Evolutionary conservation across 2,797 vertebrate species (phyloP), one percentile per base, ranked within the genome.

Genomic region (Falco cherrug): DNA sequence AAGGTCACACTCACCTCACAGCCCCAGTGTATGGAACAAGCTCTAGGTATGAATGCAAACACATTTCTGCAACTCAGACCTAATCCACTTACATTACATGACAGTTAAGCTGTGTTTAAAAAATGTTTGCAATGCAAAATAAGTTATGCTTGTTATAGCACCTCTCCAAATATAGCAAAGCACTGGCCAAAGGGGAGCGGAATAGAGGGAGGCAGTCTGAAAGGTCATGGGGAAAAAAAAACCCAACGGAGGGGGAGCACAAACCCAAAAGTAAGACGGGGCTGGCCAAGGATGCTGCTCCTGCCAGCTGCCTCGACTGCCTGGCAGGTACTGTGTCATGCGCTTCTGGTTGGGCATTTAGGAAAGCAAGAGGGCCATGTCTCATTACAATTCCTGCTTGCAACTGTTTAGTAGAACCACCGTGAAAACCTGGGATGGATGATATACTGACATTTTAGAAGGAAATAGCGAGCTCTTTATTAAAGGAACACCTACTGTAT

Each of bases 11-110:
- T 75, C 2, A 0, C 26, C 61, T 78, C 29, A 20, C 13, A 69
- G 41, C 13, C 39, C 57, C 45, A 53, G 25, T 2, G 9, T 3
- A 50, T 43, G 26, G 11, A 76, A 69, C n/a, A 57, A 76, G 37
- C 43, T 71, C 21, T 31, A 48, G 33, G 13, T 31, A 28, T 1
- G 5, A 60, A 11, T 5, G 25, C 3, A 26, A 70, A 35, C 10
- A 14, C 5, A 0, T 21, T 68, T 71, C 53, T 37, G 21, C 41
- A 39, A 5, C 26, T 54, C 48, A 37, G 33, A 60, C 39, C 37
- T 31, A 14, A 37, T 3, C 71, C 17, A 3, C 0, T 6, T 11
- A 3, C 0, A 0, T 20, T 41, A 67, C 17, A 10, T 6, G 5
- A 19, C 22, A 65, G 29, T 0, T 5, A 75, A 65, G 17, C n/a